These are phyloP conservation scores for Chrysomallon squamiferum DNA, from an alignment of 1,140 invertebrate genomes.

Conservation along the genomic window DNA sequence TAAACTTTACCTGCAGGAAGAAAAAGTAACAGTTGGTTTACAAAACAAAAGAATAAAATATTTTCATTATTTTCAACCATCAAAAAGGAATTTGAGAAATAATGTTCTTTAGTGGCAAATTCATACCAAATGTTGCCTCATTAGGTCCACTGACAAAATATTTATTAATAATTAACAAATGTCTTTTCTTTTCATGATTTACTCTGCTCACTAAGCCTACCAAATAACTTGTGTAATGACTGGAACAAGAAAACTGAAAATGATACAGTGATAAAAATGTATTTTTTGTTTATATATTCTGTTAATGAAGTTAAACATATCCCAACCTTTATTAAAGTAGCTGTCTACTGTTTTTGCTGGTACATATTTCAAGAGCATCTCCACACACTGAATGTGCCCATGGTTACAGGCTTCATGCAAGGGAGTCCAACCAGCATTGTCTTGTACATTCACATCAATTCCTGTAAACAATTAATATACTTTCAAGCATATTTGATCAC, in stretches of 20 bases:
- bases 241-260: too few relatives aligned
- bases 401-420: conserved; percentile 92
- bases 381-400: conserved; percentile 80
- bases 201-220: too few relatives aligned
- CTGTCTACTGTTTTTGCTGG: conserved; percentile 39
- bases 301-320: too few relatives aligned
- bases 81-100: not conserved
- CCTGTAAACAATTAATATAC: too few relatives aligned
- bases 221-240: too few relatives aligned
- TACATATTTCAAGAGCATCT: conserved; percentile 71
- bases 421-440: conserved; percentile 90
- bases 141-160: too few relatives aligned
- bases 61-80: not conserved
- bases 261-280: too few relatives aligned
- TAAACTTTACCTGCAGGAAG: not conserved
- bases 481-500: conserved; percentile 4
- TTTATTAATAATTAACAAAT: too few relatives aligned
- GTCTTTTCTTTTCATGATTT: too few relatives aligned
- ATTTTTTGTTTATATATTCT: too few relatives aligned
- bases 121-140: not conserved
- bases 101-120: not conserved
- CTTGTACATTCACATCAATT: conserved; percentile 65
- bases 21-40: not conserved
- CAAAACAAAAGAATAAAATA: not conserved
- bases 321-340: conserved; percentile 36